These are phyloP conservation scores for Zygaena filipendulae DNA, from an alignment of 2,888 invertebrate species.

Conservation along the genomic window DNA sequence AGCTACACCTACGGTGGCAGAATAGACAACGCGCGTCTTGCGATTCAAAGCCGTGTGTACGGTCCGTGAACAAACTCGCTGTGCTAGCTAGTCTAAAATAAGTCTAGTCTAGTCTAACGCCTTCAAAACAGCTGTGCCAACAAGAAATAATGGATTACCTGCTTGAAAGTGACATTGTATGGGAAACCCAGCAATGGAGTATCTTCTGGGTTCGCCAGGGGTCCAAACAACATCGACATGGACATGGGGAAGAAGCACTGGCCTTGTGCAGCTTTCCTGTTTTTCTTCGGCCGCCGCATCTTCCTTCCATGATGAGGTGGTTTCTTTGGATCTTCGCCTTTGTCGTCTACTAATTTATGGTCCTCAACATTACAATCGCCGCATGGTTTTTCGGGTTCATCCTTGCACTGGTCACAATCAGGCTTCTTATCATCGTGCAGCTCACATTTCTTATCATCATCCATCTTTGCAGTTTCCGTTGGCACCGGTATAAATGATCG, in stretches of 20 bases:
- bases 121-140: no score
- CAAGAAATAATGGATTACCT: no score
- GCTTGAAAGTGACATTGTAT: slow-evolving; percentile 88
- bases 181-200: slow-evolving; percentile 76
- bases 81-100: no score
- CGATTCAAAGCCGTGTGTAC: no score
- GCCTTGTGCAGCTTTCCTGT: slow-evolving; percentile 46
- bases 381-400: slow-evolving; percentile 31
- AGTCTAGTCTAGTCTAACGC: no score
- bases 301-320: slow-evolving; percentile 27
- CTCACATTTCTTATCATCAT: slow-evolving; percentile 41
- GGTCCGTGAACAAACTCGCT: no score
- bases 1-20: no score
- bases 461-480: slow-evolving; percentile 33
- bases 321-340: slow-evolving; percentile 42
- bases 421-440: slow-evolving; percentile 34
- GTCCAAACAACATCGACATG: slow-evolving; percentile 88
- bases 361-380: slow-evolving; percentile 32
- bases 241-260: slow-evolving; percentile 83
- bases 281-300: slow-evolving; percentile 43
- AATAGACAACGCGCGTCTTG: no score
- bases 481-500: slow-evolving; percentile 56
- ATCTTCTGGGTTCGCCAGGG: slow-evolving; percentile 71
- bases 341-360: slow-evolving; percentile 37
- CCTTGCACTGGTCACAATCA: slow-evolving; percentile 41